Evolutionary conservation across 2,113 vertebrate species (phyloP).

Genomic region (Hippocampus abdominalis): DNA sequence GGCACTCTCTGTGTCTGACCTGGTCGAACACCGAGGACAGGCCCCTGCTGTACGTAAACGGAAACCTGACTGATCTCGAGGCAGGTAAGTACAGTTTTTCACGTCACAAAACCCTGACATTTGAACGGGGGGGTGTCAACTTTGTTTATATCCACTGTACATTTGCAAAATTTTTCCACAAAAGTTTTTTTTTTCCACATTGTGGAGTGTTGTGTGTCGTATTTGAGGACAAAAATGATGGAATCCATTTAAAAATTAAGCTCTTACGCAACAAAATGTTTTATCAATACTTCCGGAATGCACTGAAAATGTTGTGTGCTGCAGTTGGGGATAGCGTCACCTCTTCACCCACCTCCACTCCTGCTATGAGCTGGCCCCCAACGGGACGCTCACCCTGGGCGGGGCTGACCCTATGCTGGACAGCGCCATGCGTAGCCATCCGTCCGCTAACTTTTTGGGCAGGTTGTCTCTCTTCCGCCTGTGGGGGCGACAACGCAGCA

Average conservation of each 20-base stretch:
- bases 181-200: background rate
- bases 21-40: constrained; percentile 63
- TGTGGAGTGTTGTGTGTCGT: background rate
- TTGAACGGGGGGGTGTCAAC: too few relatives aligned
- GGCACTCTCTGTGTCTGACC: constrained; percentile 75
- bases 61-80: constrained; percentile 10
- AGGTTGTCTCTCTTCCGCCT: constrained; percentile 79
- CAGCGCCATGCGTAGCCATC: background rate
- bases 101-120: too few relatives aligned
- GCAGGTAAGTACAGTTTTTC: constrained; percentile 23
- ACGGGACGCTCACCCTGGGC: constrained; percentile 77
- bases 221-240: background rate
- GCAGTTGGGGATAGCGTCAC: background rate
- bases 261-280: background rate
- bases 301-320: background rate
- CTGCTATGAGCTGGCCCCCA: constrained; percentile 45
- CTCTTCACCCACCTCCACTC: background rate
- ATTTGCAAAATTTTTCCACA: too few relatives aligned
- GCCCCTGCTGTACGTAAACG: constrained; percentile 72
- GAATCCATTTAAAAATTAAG: background rate
- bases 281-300: background rate
- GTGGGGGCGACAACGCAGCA: constrained; percentile 68
- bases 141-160: too few relatives aligned
- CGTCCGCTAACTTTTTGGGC: constrained; percentile 43
- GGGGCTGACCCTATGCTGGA: constrained; percentile 49